Conservation (phyloP, 2,888 invertebrate genomes). For the Lacanobia oleracea region DNA sequence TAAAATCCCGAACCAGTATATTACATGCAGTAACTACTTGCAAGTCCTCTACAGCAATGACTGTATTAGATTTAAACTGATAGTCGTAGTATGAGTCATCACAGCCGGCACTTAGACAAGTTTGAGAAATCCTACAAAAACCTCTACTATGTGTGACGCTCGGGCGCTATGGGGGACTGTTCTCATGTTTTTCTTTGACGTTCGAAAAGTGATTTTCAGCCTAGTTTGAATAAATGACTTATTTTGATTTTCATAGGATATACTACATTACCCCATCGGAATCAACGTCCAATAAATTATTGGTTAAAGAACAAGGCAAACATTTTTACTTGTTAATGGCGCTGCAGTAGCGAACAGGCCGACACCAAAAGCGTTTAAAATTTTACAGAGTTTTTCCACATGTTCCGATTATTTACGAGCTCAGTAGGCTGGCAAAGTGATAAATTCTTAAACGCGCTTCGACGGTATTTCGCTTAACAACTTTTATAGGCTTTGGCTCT, state of each 20-base stretch:
- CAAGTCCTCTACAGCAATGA: neutral
- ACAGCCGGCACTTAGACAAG: too few species aligned
- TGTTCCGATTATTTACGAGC: conserved; percentile 46
- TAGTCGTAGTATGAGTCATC: neutral
- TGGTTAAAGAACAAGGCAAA: conserved; percentile 5
- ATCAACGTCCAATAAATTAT: conserved; percentile 6
- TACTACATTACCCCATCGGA: too few species aligned
- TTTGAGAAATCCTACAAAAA: too few species aligned
- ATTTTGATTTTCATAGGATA: too few species aligned
- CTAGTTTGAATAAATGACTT: too few species aligned
- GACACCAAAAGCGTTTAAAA: conserved; percentile 36
- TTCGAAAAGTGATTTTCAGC: too few species aligned
- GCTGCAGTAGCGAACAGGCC: neutral
- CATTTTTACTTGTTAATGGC: conserved; percentile 9
- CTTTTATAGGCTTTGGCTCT: conserved; percentile 45
- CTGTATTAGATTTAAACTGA: too few species aligned
- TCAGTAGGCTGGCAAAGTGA: conserved; percentile 29
- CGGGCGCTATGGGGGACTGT: too few species aligned
- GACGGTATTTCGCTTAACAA: conserved; percentile 29
- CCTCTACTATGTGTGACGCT: too few species aligned
- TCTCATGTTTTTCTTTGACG: too few species aligned
- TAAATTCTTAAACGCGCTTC: conserved; percentile 47
- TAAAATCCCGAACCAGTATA: neutral
- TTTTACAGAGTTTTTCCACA: conserved; percentile 41
- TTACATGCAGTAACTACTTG: neutral